Evolutionary conservation across 2,113 vertebrate genomes (phyloP), one percentile per base, ranked within the genome.

Genomic region (Calyptommatus sinebrachiatus): DNA sequence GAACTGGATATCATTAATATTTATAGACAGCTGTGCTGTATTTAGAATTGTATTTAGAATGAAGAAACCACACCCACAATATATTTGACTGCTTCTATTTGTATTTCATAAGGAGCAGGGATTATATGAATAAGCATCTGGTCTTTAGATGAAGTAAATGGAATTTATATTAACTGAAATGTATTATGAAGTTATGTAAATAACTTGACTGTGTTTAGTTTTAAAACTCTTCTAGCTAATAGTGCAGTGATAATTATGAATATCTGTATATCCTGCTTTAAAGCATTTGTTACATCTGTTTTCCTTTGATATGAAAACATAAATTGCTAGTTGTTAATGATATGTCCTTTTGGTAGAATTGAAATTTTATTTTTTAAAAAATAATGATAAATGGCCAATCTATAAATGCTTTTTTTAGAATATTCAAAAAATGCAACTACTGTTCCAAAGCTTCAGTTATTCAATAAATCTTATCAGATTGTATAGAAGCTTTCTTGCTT

Each of bases 11-110:
- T 26, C 62, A 35, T 75, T 62, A 70, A 61, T 70, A 70, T 60
- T 62, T 81, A 76, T 81, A 18, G 65, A 75, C 26, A 60, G 48
- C 65, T 29, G n/a, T 18, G 31, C 65, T 29, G 41, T 16, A 75
- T 75, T 75, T 81, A 31, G 26, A 75, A 57, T 73, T 62, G 26
- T 61, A 41, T 61, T 79, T 81, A 70, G 29, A 61, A 66, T 29
- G 8, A 24, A 35, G 41, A 14, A 65, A 22, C n/a, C 28, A 62
- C 31, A 57, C 50, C 50, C 66, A 60, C 31, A 78, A n/a, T 60
- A 2, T 67, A 29, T 61, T 61, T 70, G 35, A 61, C 57, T 29
- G 57, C 9, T 28, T 62, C 21, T 29, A 50, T n/a, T 10, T 75
- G 61, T 60, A 10, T 75, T 75, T 24, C 45, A 29, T 70, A 48